Evolutionary conservation across 2,888 invertebrate genomes (phyloP).

Genomic region (Fissipunctia ypsillon): DNA sequence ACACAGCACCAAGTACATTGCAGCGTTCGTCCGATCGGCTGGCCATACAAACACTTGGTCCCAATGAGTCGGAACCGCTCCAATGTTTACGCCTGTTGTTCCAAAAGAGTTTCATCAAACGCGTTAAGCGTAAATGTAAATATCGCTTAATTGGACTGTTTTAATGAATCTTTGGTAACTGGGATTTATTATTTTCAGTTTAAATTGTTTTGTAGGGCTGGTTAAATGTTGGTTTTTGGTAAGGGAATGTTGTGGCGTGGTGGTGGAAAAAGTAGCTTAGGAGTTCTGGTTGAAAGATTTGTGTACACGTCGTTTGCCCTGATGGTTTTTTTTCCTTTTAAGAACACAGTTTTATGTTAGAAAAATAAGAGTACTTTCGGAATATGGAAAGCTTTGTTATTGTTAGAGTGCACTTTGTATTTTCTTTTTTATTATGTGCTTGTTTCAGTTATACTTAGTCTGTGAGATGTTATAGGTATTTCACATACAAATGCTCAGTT

Average conservation of each 20-base stretch:
- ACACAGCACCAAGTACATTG: constrained; percentile 18
- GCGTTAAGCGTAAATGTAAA: constrained; percentile 69
- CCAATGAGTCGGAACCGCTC: constrained; percentile 63
- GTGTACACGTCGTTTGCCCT: not conserved
- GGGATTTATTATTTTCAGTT: constrained; percentile 65
- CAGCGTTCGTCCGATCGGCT: constrained; percentile 48
- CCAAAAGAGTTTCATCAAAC: constrained; percentile 64
- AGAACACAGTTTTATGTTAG: not conserved
- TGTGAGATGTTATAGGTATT: not conserved
- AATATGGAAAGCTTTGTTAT: not conserved
- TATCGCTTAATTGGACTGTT: constrained; percentile 67
- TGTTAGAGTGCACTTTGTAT: not conserved
- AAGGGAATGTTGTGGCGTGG: not conserved
- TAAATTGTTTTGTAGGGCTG: constrained; percentile 50
- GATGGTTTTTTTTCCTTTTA: not conserved
- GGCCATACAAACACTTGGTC: constrained; percentile 54
- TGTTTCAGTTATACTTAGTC: not conserved
- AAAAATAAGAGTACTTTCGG: not conserved
- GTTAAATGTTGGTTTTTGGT: constrained; percentile 42
- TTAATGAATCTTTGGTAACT: constrained; percentile 64
- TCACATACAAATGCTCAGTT: not conserved
- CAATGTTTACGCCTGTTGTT: constrained; percentile 63
- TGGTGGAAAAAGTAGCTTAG: not conserved
- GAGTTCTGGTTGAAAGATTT: not conserved
- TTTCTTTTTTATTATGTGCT: not conserved